A percentile compares a stretch with the other conserved stretches of the same genome.
These are phyloP conservation scores for Phlogophora meticulosa DNA, from an alignment of 2,888 invertebrate species.

Conservation along the genomic window DNA sequence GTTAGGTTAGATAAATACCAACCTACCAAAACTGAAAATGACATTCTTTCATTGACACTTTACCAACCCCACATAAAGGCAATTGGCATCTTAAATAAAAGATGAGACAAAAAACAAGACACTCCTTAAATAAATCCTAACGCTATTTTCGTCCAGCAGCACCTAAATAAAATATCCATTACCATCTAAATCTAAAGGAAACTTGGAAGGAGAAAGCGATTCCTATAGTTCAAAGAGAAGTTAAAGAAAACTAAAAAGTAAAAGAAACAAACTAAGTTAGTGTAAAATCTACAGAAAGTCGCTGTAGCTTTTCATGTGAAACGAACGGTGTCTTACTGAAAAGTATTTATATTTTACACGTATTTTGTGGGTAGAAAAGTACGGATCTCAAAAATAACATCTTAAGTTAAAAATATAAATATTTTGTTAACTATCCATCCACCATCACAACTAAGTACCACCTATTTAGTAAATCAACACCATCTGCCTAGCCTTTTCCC, in stretches of 20 bases:
- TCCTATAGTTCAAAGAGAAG: slow-evolving; percentile 59
- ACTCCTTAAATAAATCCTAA: slow-evolving; percentile 2
- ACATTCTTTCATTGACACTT: background rate
- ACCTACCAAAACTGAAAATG: background rate
- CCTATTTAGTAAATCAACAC: too few relatives aligned
- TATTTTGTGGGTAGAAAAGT: background rate
- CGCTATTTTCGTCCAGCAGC: slow-evolving; percentile 11
- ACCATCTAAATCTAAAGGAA: slow-evolving; percentile 50
- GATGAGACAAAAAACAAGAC: background rate
- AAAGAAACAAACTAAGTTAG: slow-evolving; percentile 62
- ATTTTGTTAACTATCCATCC: too few relatives aligned
- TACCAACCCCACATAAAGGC: too few relatives aligned
- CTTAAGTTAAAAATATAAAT: background rate
- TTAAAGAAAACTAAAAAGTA: slow-evolving; percentile 50
- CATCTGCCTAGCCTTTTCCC: too few relatives aligned
- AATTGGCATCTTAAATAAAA: slow-evolving; percentile 8
- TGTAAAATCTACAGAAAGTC: slow-evolving; percentile 64
- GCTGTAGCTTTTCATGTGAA: slow-evolving; percentile 62
- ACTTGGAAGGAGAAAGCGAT: slow-evolving; percentile 38
- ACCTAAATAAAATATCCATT: slow-evolving; percentile 53
- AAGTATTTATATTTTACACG: slow-evolving; percentile 41
- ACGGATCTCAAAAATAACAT: background rate
- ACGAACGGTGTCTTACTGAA: slow-evolving; percentile 49
- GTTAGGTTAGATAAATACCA: too few relatives aligned
- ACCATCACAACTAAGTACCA: too few relatives aligned